Conservation (phyloP, 2,797 vertebrate species). For the Mormyrus proboscirostris region DNA sequence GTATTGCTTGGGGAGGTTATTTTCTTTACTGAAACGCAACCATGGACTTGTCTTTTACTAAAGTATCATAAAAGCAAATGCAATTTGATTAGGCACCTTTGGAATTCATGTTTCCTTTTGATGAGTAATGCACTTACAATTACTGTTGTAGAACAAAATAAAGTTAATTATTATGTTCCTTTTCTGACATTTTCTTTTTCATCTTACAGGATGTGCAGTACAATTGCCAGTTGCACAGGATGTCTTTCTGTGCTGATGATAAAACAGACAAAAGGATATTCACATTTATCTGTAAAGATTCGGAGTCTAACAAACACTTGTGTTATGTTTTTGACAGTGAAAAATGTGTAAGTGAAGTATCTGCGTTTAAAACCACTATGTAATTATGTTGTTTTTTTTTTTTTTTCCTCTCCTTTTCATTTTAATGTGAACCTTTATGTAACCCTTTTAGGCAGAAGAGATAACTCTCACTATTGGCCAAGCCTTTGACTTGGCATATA, state of each 20-base stretch:
- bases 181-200: slow-evolving; percentile 16
- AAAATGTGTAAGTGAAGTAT: slow-evolving; percentile 86
- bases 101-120: not conserved
- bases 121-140: not conserved
- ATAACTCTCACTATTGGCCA: slow-evolving; percentile 97
- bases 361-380: not conserved
- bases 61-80: not conserved
- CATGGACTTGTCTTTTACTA: not conserved
- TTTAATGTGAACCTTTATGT: not conserved
- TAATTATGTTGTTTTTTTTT: not conserved
- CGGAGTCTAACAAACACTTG: slow-evolving; percentile 93
- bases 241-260: slow-evolving; percentile 98
- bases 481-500: slow-evolving; percentile 96
- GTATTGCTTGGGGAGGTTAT: not conserved
- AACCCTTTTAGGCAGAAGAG: slow-evolving; percentile 78
- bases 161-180: not conserved
- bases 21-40: not conserved
- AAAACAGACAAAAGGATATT: slow-evolving; percentile 99
- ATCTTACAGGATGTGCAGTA: slow-evolving; percentile 82
- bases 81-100: not conserved
- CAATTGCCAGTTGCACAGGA: slow-evolving; percentile 94
- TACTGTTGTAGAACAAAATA: not conserved
- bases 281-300: slow-evolving; percentile 98
- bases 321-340: slow-evolving; percentile 99
- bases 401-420: not conserved